Evolutionary conservation across 2,113 vertebrate genomes (phyloP).

Genomic region (Phoenicopterus ruber): DNA sequence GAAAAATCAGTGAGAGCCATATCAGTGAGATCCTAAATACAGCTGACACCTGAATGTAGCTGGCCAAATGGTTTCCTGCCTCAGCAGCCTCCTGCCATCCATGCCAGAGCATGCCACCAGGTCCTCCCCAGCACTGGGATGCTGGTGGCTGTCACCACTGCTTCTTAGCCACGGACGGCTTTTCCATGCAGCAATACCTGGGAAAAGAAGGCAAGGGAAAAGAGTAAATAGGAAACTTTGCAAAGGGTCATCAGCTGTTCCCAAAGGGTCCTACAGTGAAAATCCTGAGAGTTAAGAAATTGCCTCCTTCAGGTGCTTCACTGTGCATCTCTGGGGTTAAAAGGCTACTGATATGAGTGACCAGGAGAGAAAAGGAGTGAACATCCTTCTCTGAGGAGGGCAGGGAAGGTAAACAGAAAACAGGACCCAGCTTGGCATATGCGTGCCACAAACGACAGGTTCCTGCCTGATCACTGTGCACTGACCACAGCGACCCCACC

Average conservation of each 20-base stretch:
- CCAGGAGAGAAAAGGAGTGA: background rate
- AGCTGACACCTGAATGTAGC: background rate
- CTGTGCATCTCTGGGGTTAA: background rate
- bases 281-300: background rate
- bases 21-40: background rate
- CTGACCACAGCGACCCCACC: background rate
- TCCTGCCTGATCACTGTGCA: accelerated
- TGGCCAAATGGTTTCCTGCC: background rate
- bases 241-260: background rate
- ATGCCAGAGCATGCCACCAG: background rate
- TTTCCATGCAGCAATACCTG: background rate
- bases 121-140: background rate
- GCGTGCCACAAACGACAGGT: background rate
- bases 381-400: background rate
- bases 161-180: background rate
- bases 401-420: background rate
- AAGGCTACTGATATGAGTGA: background rate
- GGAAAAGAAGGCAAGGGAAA: background rate
- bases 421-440: background rate
- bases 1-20: background rate
- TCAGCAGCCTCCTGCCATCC: background rate
- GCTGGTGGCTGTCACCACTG: background rate
- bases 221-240: background rate
- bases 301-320: background rate
- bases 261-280: background rate